Percentiles rank a stretch among this genome's conserved stretches.
These are phyloP conservation scores for Lasiurus cinereus DNA, from an alignment of 2,113 vertebrate species.

Conservation along the genomic window DNA sequence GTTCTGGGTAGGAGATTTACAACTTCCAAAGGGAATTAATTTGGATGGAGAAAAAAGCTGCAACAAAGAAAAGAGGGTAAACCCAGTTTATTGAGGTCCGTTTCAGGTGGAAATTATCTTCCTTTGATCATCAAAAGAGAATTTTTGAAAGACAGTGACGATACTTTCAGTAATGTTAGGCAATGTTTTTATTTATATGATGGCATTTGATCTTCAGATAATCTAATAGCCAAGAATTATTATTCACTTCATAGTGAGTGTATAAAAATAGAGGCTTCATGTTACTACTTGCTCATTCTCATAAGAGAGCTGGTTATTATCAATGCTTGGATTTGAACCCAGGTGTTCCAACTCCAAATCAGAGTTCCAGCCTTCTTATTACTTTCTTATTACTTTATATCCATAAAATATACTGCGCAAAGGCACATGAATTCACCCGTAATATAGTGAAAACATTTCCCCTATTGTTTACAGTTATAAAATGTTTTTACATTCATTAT, in stretches of 20 bases:
- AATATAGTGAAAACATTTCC: neutral
- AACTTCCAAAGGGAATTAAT: conserved; percentile 10
- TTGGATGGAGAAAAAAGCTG: neutral
- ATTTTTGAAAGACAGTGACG: conserved; percentile 48
- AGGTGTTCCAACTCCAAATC: neutral
- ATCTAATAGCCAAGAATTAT: neutral
- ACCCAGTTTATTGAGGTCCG: neutral
- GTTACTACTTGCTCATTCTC: neutral
- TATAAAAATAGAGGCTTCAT: neutral
- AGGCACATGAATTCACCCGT: neutral
- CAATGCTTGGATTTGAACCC: neutral
- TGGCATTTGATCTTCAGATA: neutral
- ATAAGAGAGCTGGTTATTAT: neutral
- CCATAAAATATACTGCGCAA: neutral
- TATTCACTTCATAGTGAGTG: neutral
- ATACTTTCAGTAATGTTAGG: neutral
- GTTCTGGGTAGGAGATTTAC: neutral
- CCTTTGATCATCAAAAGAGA: neutral
- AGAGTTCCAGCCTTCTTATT: neutral
- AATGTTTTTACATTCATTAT: conserved; percentile 15
- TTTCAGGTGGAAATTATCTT: neutral
- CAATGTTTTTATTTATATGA: neutral
- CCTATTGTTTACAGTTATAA: neutral
- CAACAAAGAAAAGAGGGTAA: neutral
- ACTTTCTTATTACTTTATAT: neutral